Conservation (phyloP, 1,140 invertebrate genomes). For the Habropoda laboriosa region DNA sequence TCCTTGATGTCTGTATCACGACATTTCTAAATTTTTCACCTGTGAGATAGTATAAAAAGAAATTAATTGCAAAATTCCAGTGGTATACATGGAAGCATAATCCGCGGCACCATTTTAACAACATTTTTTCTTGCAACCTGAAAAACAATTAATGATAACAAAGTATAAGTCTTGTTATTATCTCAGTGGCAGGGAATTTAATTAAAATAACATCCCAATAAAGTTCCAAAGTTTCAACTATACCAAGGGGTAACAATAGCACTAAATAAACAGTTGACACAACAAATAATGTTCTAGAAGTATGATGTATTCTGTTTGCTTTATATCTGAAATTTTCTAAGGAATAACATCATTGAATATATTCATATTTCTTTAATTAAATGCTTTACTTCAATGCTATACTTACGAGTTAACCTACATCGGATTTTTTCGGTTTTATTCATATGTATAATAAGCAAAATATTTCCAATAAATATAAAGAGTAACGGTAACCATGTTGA, state of each 20-base stretch:
- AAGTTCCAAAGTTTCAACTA: constrained; percentile 75
- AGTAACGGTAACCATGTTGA: constrained; percentile 76
- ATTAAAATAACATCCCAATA: constrained; percentile 73
- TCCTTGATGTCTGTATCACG: constrained; percentile 57
- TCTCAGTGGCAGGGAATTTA: constrained; percentile 55
- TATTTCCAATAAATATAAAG: constrained; percentile 75
- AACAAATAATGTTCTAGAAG: constrained; percentile 65
- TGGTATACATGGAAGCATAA: constrained; percentile 72
- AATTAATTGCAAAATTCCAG: constrained; percentile 74
- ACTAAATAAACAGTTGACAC: constrained; percentile 75
- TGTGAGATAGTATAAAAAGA: constrained; percentile 73
- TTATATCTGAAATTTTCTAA: constrained; percentile 61
- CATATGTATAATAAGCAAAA: constrained; percentile 72
- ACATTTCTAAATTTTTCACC: constrained; percentile 67
- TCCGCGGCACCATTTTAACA: constrained; percentile 73
- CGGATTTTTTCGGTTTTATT: constrained; percentile 67
- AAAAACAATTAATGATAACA: constrained; percentile 28
- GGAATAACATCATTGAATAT: constrained; percentile 28
- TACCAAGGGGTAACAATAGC: constrained; percentile 74
- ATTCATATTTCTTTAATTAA: background rate
- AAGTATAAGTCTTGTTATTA: constrained; percentile 22
- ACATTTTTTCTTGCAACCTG: constrained; percentile 73
- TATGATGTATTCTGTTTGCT: constrained; percentile 57
- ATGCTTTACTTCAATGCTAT: background rate
- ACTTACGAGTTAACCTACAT: constrained; percentile 69